These are phyloP conservation scores for Mormyrus proboscirostris DNA, from an alignment of 2,797 vertebrate genomes.

Conservation along the genomic window DNA sequence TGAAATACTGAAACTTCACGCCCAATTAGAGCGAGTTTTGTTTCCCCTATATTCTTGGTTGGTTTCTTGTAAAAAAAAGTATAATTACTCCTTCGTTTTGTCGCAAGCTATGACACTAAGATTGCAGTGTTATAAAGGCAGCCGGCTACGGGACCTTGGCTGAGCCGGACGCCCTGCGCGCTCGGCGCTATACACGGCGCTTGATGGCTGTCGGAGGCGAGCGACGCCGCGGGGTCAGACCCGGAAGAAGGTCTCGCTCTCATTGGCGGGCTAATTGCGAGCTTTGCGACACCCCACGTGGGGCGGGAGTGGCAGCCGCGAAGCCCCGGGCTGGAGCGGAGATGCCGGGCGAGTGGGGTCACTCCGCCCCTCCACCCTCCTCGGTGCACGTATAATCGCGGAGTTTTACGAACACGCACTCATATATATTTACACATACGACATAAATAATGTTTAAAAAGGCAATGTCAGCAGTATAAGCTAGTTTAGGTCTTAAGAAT, in stretches of 20 bases:
- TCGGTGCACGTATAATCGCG: background rate
- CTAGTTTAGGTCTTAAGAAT: constrained; percentile 8
- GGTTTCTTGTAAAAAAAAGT: background rate
- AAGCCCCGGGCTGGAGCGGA: constrained; percentile 42
- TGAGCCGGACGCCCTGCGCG: background rate
- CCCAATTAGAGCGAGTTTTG: constrained; percentile 6
- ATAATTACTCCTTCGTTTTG: background rate
- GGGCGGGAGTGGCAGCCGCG: constrained; percentile 40
- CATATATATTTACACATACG: background rate
- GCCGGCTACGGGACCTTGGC: background rate
- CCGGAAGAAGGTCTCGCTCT: constrained; percentile 43
- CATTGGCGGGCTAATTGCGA: constrained; percentile 56
- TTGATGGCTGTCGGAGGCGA: constrained; percentile 31
- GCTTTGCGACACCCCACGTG: constrained; percentile 56
- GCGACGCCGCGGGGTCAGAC: constrained; percentile 39
- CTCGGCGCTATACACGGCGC: background rate
- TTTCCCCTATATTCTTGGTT: background rate
- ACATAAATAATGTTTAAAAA: constrained; percentile 3
- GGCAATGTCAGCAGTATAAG: background rate
- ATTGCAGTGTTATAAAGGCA: constrained; percentile 11
- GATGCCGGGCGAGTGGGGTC: background rate
- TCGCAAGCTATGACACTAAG: constrained; percentile 6
- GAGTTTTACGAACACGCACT: background rate
- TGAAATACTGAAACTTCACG: constrained; percentile 19
- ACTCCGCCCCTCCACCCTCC: background rate